Evolutionary conservation across 2,113 vertebrate genomes (phyloP).

Genomic region (Podarcis cretensis): DNA sequence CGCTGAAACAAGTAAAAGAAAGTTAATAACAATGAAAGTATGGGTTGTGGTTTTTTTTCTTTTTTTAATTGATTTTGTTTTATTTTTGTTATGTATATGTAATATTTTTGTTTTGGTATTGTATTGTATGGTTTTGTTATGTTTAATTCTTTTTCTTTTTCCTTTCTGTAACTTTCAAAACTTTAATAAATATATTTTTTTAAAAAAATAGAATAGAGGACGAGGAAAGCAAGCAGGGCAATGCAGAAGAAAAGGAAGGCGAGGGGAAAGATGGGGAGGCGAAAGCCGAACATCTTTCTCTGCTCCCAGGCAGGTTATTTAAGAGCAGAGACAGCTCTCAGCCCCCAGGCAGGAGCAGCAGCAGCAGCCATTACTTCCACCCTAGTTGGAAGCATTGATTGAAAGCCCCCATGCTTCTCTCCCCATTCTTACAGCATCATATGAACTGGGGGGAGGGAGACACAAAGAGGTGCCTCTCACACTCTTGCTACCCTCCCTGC

Average conservation of each 20-base stretch:
- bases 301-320: constrained; percentile 46
- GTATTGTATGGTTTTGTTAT: too few relatives aligned
- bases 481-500: neutral
- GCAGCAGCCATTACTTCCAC: constrained; percentile 64
- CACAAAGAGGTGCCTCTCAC: neutral
- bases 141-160: too few relatives aligned
- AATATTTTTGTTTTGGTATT: too few relatives aligned
- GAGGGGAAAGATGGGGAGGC: neutral
- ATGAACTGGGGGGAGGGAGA: neutral
- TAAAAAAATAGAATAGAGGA: neutral
- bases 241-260: neutral
- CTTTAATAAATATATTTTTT: too few relatives aligned
- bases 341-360: constrained; percentile 38
- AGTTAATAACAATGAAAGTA: too few relatives aligned
- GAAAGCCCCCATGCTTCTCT: constrained; percentile 28
- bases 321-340: constrained; percentile 44
- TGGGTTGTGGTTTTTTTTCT: too few relatives aligned
- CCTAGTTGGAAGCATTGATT: constrained; percentile 63
- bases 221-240: neutral
- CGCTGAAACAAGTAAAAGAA: too few relatives aligned
- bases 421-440: constrained; percentile 10
- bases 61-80: too few relatives aligned
- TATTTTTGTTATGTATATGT: too few relatives aligned
- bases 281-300: constrained; percentile 18
- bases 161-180: too few relatives aligned